These are phyloP conservation scores for Thunnus thynnus DNA, from an alignment of 2,113 vertebrate species.

Conservation along the genomic window DNA sequence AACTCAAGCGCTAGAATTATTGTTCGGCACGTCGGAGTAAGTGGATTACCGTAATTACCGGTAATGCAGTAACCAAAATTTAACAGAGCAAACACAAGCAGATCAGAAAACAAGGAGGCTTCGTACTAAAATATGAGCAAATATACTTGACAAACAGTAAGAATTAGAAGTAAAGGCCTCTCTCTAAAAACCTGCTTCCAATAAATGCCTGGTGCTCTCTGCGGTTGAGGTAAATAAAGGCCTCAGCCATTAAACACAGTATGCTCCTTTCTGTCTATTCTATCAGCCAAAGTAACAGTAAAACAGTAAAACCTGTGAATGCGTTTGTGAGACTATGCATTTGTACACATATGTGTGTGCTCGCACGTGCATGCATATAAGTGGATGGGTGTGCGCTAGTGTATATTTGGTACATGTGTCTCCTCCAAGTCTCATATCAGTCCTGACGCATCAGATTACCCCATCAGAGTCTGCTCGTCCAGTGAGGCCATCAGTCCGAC, in stretches of 20 bases:
- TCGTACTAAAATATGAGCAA: too few species aligned
- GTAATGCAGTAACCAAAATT: too few species aligned
- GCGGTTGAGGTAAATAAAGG: too few species aligned
- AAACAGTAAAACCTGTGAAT: background rate
- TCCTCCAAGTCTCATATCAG: conserved; percentile 56
- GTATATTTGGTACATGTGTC: conserved; percentile 40
- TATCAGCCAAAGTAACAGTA: conserved; percentile 1
- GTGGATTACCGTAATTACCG: too few species aligned
- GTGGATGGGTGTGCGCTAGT: background rate
- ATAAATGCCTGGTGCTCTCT: too few species aligned
- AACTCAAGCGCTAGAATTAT: too few species aligned
- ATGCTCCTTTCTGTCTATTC: background rate
- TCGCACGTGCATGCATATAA: background rate
- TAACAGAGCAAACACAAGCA: too few species aligned
- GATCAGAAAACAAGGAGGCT: too few species aligned
- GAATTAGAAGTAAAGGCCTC: too few species aligned
- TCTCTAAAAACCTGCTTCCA: too few species aligned
- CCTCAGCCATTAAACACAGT: background rate
- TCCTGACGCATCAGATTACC: conserved; percentile 76
- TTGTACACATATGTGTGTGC: background rate
- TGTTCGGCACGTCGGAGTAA: too few species aligned
- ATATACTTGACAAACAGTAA: too few species aligned
- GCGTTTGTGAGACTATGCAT: conserved; percentile 1
- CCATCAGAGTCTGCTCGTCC: conserved; percentile 58
- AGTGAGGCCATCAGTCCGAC: conserved; percentile 69